Conservation (phyloP, 2,797 vertebrate genomes). For the Forpus xanthops region DNA sequence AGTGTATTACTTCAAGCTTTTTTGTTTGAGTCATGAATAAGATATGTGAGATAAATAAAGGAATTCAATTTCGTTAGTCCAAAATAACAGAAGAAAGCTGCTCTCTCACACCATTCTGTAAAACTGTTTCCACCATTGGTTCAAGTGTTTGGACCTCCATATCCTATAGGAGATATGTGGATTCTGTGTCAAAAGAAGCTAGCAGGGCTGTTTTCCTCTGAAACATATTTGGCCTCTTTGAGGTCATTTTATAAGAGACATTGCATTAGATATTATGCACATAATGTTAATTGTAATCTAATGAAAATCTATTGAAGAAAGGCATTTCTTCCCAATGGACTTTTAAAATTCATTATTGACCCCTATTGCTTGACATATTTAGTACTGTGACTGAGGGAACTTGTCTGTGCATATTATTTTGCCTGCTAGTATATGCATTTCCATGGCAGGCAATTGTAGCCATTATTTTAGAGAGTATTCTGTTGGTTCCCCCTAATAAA, state of each 20-base stretch:
- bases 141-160: background rate
- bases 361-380: background rate
- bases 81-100: background rate
- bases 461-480: slow-evolving; percentile 40
- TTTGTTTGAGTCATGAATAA: background rate
- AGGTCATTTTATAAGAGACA: background rate
- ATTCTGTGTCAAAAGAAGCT: background rate
- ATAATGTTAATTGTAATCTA: background rate
- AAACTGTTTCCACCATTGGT: background rate
- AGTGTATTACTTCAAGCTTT: background rate
- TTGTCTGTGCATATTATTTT: slow-evolving; percentile 29
- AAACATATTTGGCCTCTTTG: background rate
- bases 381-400: background rate
- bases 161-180: background rate
- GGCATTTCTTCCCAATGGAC: background rate
- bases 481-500: background rate
- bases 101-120: background rate
- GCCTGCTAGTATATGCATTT: background rate
- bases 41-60: background rate
- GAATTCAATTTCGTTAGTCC: background rate
- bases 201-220: background rate
- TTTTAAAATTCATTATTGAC: slow-evolving; percentile 7
- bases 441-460: background rate
- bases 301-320: slow-evolving; percentile 14
- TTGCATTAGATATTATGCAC: background rate